Base-by-base conservation (phyloP, 2,797 vertebrate species). In the Anomalospiza imberbis region DNA sequence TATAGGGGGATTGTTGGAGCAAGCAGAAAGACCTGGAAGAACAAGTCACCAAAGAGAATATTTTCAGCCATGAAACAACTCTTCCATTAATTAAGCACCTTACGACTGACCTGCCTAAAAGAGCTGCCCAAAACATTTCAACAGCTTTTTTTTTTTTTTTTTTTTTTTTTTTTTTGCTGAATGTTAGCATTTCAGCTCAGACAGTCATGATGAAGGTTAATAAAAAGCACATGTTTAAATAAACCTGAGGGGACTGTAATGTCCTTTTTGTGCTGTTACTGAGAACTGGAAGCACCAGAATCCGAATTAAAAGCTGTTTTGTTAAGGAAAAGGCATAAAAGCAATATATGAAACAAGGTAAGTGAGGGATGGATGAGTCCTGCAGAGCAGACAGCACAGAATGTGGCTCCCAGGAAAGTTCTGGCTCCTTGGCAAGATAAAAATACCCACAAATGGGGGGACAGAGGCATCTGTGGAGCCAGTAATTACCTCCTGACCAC, bases 191-290 rank as follows among this genome's bases (percentile, higher is more conserved):
- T 93, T 79, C n/a, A 58, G 65, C 70, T 89, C 78, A 85, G 93
- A 47, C 55, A 88, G 84, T 38, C 77, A 22, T 16, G 1, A 8
- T 1, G 4, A 55, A 55, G 60, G 47, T 28, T 67, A 90, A 90
- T 83, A 85, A 95, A 90, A 85, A 91, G 38, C 22, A 71, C 26
- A 9, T 82, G 76, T 73, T 96, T 90, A 88, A 65, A 44, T 50
- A 60, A 87, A 85, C 44, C 72, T n/a, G 48, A 85, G 47, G 62
- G 61, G 84, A 40, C 75, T 68, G 19, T 29, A 60, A 79, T 91
- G 75, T 89, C 77, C 88, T 95, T 74, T 83, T 48, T 38, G 16
- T 38, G 80, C 66, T 12, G 20, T 84, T 96, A 93, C 90, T 91
- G 83, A 89, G 96, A 97, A 96, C 61, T 66, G 55, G 31, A n/a